A percentile compares a stretch with the other conserved stretches of the same genome.
phyloP scores from a whole-genome alignment of 2,797 vertebrate genomes.

The Mustela erminea region DNA sequence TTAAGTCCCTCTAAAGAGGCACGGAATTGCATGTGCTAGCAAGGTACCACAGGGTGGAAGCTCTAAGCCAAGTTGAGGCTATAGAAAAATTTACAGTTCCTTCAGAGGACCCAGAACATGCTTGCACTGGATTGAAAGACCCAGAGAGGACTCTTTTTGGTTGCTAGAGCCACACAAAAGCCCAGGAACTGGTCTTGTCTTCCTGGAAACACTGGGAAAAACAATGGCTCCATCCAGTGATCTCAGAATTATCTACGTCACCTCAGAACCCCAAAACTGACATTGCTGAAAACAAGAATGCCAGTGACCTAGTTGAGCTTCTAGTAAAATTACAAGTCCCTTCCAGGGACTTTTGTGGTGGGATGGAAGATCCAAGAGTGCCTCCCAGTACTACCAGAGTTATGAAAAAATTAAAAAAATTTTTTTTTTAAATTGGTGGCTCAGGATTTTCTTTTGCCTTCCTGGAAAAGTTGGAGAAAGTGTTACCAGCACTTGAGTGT shows the following conservation, averaged over 20 bases:
- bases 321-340: background rate
- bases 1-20: background rate
- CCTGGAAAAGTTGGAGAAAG: background rate
- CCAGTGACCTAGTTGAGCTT: background rate
- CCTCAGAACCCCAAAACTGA: background rate
- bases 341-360: background rate
- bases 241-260: background rate
- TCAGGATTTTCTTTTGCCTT: background rate
- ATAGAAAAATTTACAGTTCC: background rate
- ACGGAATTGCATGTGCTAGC: background rate
- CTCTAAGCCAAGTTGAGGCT: background rate
- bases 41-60: background rate
- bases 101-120: too few relatives aligned
- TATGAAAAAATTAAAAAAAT: background rate
- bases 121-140: background rate
- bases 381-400: background rate
- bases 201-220: background rate
- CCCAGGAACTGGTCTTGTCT: background rate
- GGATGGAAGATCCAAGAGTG: background rate
- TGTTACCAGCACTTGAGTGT: accelerated
- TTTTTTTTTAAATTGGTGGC: too few relatives aligned
- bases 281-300: background rate
- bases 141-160: background rate
- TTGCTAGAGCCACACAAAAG: background rate
- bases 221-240: background rate